Conservation (phyloP, 2,113 vertebrate species). For the Gnathonemus echidnorhynchus region DNA sequence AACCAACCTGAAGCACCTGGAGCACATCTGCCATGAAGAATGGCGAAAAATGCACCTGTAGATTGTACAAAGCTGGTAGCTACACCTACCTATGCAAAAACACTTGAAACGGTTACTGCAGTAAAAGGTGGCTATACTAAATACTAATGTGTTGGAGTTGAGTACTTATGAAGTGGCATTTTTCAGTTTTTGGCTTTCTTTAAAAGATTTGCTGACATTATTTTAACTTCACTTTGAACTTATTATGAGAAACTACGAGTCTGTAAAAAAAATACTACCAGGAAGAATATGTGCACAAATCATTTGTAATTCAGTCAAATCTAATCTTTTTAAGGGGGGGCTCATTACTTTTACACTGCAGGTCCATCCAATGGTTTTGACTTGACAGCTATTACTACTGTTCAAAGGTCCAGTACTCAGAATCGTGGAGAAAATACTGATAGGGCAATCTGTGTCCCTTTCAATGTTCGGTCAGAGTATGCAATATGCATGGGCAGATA, state of each 20-base stretch:
- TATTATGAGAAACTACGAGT: neutral
- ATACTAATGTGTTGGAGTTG: neutral
- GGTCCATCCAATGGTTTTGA: neutral
- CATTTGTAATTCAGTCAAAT: neutral
- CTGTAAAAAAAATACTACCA: neutral
- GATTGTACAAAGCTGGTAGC: neutral
- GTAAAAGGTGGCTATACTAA: neutral
- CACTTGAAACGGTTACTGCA: neutral
- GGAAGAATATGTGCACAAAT: neutral
- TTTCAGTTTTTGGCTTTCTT: neutral
- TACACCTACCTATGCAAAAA: neutral
- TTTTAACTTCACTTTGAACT: neutral
- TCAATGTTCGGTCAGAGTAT: conserved; percentile 10
- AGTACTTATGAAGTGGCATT: neutral
- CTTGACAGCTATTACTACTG: neutral
- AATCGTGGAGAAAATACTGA: neutral
- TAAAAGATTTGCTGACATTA: neutral
- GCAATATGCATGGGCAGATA: neutral
- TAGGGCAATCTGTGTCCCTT: neutral
- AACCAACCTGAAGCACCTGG: neutral
- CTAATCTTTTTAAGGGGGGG: neutral
- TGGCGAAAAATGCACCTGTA: neutral
- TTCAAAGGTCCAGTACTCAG: neutral
- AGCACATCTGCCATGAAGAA: neutral
- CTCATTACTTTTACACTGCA: neutral